Conservation (phyloP, 2,888 invertebrate species). For the Corbicula japonica region DNA sequence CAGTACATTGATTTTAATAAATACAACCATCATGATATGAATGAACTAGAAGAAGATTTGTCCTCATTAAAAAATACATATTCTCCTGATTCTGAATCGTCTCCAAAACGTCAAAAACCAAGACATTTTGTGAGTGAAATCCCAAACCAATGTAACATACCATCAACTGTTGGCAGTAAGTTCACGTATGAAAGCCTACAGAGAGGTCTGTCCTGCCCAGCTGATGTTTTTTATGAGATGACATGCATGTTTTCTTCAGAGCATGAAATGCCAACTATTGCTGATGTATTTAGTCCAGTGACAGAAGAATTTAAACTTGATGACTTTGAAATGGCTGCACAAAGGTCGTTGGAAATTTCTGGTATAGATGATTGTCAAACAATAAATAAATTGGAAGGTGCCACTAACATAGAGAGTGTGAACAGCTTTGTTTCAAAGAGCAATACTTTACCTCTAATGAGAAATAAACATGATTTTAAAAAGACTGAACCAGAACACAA, state of each 20-base stretch:
- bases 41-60: neutral
- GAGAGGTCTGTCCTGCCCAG: slow-evolving; percentile 30
- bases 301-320: slow-evolving; percentile 13
- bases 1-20: slow-evolving; percentile 24
- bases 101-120: neutral
- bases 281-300: slow-evolving; percentile 41
- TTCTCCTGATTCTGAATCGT: neutral
- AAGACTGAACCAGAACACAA: too few species aligned
- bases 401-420: too few species aligned
- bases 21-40: neutral
- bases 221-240: slow-evolving; percentile 22
- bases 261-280: slow-evolving; percentile 31
- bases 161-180: neutral
- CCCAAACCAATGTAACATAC: neutral
- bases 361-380: neutral
- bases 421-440: neutral
- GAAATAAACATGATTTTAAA: too few species aligned
- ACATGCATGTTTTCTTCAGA: slow-evolving; percentile 8
- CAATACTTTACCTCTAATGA: slow-evolving; percentile 4
- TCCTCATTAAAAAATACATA: neutral
- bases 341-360: neutral
- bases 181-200: slow-evolving; percentile 36
- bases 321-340: neutral
- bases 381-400: too few species aligned
- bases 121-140: slow-evolving; percentile 9